phyloP scores from a whole-genome alignment of 2,888 invertebrate genomes.

The Azorinus chamasolen region DNA sequence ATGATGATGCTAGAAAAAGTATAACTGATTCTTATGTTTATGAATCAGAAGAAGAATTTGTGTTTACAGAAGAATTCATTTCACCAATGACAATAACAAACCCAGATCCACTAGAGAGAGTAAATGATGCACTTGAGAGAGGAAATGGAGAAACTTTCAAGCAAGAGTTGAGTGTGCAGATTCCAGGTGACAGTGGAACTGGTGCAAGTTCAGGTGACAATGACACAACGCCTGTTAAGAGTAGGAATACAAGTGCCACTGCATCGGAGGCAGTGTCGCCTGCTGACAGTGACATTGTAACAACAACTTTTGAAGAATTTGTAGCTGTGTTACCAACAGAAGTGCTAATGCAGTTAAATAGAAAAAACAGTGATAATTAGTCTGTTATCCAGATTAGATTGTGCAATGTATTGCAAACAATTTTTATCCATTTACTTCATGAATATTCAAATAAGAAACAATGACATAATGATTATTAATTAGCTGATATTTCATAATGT shows the following conservation, averaged over 20 bases:
- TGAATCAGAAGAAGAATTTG: slow-evolving; percentile 22
- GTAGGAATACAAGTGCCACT: slow-evolving; percentile 26
- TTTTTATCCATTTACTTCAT: too few relatives aligned
- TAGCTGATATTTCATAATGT: too few relatives aligned
- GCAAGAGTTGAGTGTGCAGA: not conserved
- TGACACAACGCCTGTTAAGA: slow-evolving; percentile 26
- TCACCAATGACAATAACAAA: not conserved
- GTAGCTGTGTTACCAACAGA: slow-evolving; percentile 43
- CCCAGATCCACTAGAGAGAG: too few relatives aligned
- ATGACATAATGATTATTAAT: too few relatives aligned
- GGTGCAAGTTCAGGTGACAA: slow-evolving; percentile 9
- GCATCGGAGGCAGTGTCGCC: slow-evolving; percentile 26
- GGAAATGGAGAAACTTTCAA: not conserved
- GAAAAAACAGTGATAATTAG: too few relatives aligned
- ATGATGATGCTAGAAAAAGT: too few relatives aligned
- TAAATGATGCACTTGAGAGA: too few relatives aligned
- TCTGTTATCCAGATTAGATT: too few relatives aligned
- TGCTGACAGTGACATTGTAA: slow-evolving; percentile 48
- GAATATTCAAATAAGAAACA: too few relatives aligned
- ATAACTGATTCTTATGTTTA: not conserved
- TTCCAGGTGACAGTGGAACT: slow-evolving; percentile 16
- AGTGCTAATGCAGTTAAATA: not conserved
- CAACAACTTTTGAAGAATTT: slow-evolving; percentile 62
- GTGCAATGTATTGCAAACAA: too few relatives aligned
- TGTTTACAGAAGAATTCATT: slow-evolving; percentile 23